Evolutionary conservation across 2,113 vertebrate species (phyloP).

Genomic region (Paradoxurus hermaphroditus): DNA sequence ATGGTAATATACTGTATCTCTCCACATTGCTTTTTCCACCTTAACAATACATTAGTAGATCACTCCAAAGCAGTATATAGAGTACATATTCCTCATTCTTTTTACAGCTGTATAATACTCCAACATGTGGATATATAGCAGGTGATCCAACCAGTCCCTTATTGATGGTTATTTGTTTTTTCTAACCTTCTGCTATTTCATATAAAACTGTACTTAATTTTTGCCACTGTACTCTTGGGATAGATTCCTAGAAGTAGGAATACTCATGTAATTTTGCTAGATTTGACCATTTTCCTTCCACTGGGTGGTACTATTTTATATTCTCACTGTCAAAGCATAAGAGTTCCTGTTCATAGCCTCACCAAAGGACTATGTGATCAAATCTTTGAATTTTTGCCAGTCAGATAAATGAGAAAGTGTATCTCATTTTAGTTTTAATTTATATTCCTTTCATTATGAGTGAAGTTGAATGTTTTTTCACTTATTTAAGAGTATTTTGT

Average conservation of each 20-base stretch:
- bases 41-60: neutral
- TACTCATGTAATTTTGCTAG: neutral
- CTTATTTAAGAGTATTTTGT: neutral
- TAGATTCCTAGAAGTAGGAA: neutral
- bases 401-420: neutral
- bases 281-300: neutral
- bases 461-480: neutral
- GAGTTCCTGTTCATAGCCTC: neutral
- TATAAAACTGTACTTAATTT: neutral
- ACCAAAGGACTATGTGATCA: neutral
- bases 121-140: neutral
- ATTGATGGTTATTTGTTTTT: neutral
- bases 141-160: neutral
- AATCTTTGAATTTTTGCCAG: neutral
- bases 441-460: neutral
- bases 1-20: neutral
- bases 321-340: neutral
- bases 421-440: slow-evolving; percentile 12
- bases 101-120: neutral
- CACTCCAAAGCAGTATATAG: neutral
- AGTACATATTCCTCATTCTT: slow-evolving; percentile 8
- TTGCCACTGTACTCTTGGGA: neutral
- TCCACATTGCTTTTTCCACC: neutral
- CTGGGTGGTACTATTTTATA: neutral
- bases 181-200: neutral